Evolutionary conservation across 1,140 invertebrate species (phyloP), one percentile per base, ranked within the genome.

Genomic region (Brachystomella parvula): DNA sequence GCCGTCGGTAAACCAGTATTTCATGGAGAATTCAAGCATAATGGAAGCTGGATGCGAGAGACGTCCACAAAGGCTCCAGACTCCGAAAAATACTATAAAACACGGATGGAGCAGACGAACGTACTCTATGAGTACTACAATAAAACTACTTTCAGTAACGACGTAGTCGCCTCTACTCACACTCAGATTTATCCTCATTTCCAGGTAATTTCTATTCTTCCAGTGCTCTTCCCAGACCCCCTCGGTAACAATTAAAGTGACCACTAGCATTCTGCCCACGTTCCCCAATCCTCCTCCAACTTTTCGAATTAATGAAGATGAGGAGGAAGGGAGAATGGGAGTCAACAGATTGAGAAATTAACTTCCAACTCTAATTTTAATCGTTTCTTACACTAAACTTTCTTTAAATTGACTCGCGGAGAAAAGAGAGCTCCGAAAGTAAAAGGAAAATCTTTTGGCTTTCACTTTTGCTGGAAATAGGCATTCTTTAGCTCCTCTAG

Each of bases 1-100:
- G 89, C 90, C 0, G 88, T 96, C 53, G 94, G 93, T 0, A 95
- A 95, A 75, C 91, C 94, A 0, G 90, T 96, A 0, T 93, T 89
- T 75, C 87, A 92, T 76, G 84, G 88, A 12, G 59, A 47, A 6
- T 26, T n/a, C 24, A 74, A 74, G 39, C 31, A 31, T 85, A 82
- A 74, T 65, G 92, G 92, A 19, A 84, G 86, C 29, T 96, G 92
- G 92, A 85, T 95, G 81, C 81, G 86, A 72, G 94, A 97, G 75
- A 79, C 90, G 0, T 79, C 82, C 44, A 86, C 0, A 78, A 80
- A 21, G 80, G 79, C n/a, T 81, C 84, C 19, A 76, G 79, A 81
- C 29, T 79, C 78, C 0, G 85, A 90, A 39, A 91, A 90, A 74
- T 85, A 90, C 31, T 97, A 90, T 86, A 84, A 89, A 0, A 96